phyloP scores from a whole-genome alignment of 2,888 invertebrate species.

The Drosophila stalkeri region DNA sequence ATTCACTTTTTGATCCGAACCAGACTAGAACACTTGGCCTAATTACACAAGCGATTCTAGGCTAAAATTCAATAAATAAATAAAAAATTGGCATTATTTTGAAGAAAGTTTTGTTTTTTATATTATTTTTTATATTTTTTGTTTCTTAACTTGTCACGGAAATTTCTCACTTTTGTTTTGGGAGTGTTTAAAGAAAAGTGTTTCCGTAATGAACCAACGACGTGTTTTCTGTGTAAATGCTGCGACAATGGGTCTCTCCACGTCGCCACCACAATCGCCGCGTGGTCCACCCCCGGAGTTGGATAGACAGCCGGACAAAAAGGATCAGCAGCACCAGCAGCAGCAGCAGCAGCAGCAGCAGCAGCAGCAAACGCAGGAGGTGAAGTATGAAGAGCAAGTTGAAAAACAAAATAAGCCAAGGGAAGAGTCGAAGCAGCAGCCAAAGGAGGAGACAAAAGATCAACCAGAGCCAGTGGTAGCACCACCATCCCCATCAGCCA shows the following conservation, averaged over 20 bases:
- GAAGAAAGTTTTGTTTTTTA: neutral
- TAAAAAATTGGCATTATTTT: slow-evolving; percentile 3
- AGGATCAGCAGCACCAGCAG: neutral
- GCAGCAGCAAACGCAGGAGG: neutral
- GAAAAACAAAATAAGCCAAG: neutral
- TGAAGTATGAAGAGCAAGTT: neutral
- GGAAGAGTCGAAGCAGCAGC: neutral
- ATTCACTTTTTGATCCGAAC: slow-evolving; percentile 50
- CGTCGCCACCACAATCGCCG: neutral
- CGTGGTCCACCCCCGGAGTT: neutral
- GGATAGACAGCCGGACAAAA: neutral
- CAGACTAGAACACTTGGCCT: slow-evolving; percentile 24
- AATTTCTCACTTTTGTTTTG: neutral
- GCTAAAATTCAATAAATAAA: slow-evolving; percentile 9
- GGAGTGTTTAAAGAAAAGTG: neutral
- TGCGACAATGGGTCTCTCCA: slow-evolving; percentile 10
- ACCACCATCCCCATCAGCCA: neutral
- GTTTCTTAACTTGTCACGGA: neutral
- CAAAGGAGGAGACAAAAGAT: neutral
- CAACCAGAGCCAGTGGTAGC: neutral
- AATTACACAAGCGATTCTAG: slow-evolving; percentile 9
- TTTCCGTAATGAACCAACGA: slow-evolving; percentile 7
- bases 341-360: neutral
- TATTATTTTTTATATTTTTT: neutral
- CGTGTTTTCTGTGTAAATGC: neutral